Conservation (phyloP, 2,113 vertebrate genomes). For the Vanacampus margaritifer region DNA sequence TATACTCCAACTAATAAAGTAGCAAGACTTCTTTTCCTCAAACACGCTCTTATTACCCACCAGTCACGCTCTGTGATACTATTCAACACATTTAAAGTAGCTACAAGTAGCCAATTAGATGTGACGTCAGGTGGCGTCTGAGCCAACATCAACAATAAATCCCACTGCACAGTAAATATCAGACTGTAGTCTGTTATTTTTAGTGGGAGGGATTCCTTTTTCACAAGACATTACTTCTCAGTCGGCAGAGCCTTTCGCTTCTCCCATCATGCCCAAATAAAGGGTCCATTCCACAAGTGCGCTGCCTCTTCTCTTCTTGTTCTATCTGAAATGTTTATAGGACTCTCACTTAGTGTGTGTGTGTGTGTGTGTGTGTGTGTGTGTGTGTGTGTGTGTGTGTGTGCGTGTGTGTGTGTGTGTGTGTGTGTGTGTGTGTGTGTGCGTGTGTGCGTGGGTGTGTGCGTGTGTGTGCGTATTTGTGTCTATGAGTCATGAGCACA, state of each 20-base stretch:
- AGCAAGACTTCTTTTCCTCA: background rate
- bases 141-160: slow-evolving; percentile 29
- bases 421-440: background rate
- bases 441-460: too few species aligned
- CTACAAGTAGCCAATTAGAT: slow-evolving; percentile 17
- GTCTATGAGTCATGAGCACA: background rate
- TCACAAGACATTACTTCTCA: slow-evolving; percentile 39
- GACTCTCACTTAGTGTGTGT: slow-evolving; percentile 42
- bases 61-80: slow-evolving; percentile 4
- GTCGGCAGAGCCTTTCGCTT: slow-evolving; percentile 28
- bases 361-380: background rate
- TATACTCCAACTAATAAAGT: background rate
- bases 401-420: slow-evolving; percentile 14
- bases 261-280: slow-evolving; percentile 80
- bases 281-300: slow-evolving; percentile 72
- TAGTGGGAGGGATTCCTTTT: slow-evolving; percentile 53
- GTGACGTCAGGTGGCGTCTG: background rate
- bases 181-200: slow-evolving; percentile 34
- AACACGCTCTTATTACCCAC: slow-evolving; percentile 2
- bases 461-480: slow-evolving; percentile 2
- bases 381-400: background rate
- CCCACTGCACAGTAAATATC: slow-evolving; percentile 25
- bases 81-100: background rate
- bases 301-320: slow-evolving; percentile 64
- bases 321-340: slow-evolving; percentile 71